These are phyloP conservation scores for Brachionus paranguensis DNA, from an alignment of 1,140 invertebrate genomes.

Conservation along the genomic window DNA sequence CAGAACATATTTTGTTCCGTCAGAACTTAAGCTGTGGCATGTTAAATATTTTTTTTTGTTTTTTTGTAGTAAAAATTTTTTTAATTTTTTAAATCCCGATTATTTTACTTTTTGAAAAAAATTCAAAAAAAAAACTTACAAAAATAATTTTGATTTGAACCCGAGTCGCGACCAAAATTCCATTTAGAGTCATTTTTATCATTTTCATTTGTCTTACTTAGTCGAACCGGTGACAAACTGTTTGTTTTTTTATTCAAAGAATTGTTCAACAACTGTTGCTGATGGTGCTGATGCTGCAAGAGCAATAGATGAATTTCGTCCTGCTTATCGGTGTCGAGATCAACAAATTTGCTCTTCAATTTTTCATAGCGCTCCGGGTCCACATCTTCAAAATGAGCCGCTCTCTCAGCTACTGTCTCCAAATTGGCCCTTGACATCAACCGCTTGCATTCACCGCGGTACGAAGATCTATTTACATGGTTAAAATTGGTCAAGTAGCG, in stretches of 20 bases:
- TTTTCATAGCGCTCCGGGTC: slow-evolving; percentile 21
- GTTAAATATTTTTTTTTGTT: no score
- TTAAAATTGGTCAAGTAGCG: neutral
- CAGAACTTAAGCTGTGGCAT: no score
- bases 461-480: neutral
- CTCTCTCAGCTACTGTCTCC: slow-evolving; percentile 29
- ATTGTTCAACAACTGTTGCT: neutral
- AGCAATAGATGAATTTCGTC: neutral
- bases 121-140: neutral
- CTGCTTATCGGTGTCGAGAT: neutral
- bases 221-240: neutral
- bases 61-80: no score
- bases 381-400: slow-evolving; percentile 34
- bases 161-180: neutral
- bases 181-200: neutral
- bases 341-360: slow-evolving; percentile 20
- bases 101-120: no score
- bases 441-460: slow-evolving; percentile 10
- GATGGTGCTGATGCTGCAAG: slow-evolving; percentile 2
- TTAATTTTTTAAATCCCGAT: no score
- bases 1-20: no score
- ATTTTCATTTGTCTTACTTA: neutral
- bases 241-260: neutral
- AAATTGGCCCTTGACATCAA: slow-evolving; percentile 18
- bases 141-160: neutral